phyloP scores from a whole-genome alignment of 1,140 invertebrate genomes.

The Mesaphorura yosii region DNA sequence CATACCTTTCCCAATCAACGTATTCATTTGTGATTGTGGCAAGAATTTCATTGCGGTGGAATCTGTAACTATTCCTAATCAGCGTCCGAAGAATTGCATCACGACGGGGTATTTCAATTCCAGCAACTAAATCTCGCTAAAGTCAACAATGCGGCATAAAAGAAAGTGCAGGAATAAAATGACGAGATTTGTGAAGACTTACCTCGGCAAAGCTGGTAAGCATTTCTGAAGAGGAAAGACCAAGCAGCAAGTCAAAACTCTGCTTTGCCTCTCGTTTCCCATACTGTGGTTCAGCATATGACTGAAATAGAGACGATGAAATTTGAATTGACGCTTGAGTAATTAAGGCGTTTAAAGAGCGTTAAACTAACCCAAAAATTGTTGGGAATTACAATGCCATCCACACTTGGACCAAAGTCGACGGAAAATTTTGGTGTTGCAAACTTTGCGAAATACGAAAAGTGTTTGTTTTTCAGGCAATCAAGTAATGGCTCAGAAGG shows the following conservation, averaged over 20 bases:
- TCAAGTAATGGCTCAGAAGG: constrained; percentile 24
- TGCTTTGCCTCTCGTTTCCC: constrained; percentile 30
- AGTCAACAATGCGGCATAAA: too few species aligned
- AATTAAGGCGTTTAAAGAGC: too few species aligned
- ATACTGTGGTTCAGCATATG: not conserved
- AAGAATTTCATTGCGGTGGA: constrained; percentile 92
- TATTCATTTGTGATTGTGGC: constrained; percentile 95
- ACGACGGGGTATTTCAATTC: constrained; percentile 77
- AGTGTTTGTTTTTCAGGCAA: constrained; percentile 30
- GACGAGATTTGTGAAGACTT: too few species aligned
- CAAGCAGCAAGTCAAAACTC: constrained; percentile 45
- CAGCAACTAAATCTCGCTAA: constrained; percentile 69
- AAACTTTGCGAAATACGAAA: constrained; percentile 49
- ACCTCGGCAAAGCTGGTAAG: constrained; percentile 42
- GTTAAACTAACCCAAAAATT: constrained; percentile 21
- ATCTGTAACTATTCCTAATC: constrained; percentile 77
- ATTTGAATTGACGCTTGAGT: not conserved
- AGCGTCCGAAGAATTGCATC: constrained; percentile 87
- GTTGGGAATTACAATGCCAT: constrained; percentile 71
- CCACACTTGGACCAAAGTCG: constrained; percentile 71
- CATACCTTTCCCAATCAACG: constrained; percentile 78
- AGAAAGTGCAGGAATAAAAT: too few species aligned
- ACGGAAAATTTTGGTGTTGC: constrained; percentile 68
- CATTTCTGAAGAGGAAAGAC: constrained; percentile 45
- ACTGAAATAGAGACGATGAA: not conserved